Evolutionary conservation across 2,113 vertebrate genomes (phyloP).

Genomic region (Solenodon paradoxus): DNA sequence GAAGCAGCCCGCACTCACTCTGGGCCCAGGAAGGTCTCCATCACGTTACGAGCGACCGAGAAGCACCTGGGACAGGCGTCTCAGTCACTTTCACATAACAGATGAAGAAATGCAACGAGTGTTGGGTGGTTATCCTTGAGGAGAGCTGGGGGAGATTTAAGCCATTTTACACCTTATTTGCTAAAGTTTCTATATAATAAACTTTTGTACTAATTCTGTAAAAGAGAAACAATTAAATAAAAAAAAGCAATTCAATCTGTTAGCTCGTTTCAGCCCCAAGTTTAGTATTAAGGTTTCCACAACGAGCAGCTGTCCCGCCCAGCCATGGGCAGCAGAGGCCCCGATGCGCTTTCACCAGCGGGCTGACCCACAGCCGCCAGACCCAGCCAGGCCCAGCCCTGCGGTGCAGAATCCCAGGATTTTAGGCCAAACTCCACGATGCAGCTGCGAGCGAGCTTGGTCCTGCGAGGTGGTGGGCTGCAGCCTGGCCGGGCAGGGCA

Average conservation of each 20-base stretch:
- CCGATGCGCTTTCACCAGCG: background rate
- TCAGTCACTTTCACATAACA: background rate
- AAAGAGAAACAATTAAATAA: conserved; percentile 6
- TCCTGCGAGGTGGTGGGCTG: too few species aligned
- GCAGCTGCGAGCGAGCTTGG: too few species aligned
- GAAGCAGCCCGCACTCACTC: background rate
- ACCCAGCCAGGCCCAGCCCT: background rate
- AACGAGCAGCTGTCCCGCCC: background rate
- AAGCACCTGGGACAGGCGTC: background rate
- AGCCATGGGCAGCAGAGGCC: background rate
- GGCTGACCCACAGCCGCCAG: background rate
- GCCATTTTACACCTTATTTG: background rate
- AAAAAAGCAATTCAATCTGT: conserved; percentile 8
- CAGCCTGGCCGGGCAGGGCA: too few species aligned
- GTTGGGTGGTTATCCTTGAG: background rate
- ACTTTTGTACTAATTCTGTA: conserved; percentile 44
- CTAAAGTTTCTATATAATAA: conserved; percentile 19
- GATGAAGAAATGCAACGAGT: background rate
- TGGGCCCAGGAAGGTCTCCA: background rate
- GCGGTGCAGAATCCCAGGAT: background rate
- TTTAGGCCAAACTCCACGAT: background rate
- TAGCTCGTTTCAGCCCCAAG: background rate
- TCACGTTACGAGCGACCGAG: background rate
- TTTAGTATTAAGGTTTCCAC: background rate
- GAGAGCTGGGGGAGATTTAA: background rate